Conservation (phyloP, 2,113 vertebrate species). For the Leucopternis melanops region DNA sequence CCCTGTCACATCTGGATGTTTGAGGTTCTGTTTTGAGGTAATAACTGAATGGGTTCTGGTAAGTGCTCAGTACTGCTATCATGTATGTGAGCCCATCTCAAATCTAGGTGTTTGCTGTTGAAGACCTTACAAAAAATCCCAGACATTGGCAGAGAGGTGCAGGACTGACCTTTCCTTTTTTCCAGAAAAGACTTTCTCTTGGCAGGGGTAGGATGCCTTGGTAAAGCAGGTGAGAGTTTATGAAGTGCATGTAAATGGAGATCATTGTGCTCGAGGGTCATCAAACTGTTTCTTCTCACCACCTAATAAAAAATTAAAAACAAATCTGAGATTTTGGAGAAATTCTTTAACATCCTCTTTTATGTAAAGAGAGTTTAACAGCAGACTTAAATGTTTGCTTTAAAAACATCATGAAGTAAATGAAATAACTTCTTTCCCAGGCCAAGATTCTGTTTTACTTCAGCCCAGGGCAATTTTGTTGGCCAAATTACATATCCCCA, state of each 20-base stretch:
- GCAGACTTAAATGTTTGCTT: slow-evolving; percentile 52
- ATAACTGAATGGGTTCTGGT: neutral
- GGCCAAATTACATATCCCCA: slow-evolving; percentile 1
- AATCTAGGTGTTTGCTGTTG: neutral
- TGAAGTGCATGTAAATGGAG: neutral
- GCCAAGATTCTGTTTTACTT: neutral
- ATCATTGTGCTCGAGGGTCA: neutral
- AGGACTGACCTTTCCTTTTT: neutral
- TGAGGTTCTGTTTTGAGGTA: neutral
- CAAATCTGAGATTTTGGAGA: slow-evolving; percentile 12
- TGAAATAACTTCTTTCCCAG: neutral
- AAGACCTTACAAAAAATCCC: neutral
- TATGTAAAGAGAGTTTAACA: slow-evolving; percentile 13
- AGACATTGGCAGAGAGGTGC: neutral
- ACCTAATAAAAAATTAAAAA: slow-evolving; percentile 9
- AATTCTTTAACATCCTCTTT: slow-evolving; percentile 5
- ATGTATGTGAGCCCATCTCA: neutral
- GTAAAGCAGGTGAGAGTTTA: slow-evolving; percentile 9
- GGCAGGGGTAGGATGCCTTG: neutral
- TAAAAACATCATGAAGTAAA: slow-evolving; percentile 20
- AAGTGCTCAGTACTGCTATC: neutral
- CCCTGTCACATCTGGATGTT: neutral
- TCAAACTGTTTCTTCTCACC: slow-evolving; percentile 14
- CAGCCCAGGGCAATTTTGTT: neutral
- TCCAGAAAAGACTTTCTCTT: neutral